Conservation (phyloP, 1,140 invertebrate species). For the Drosophila pachea region DNA sequence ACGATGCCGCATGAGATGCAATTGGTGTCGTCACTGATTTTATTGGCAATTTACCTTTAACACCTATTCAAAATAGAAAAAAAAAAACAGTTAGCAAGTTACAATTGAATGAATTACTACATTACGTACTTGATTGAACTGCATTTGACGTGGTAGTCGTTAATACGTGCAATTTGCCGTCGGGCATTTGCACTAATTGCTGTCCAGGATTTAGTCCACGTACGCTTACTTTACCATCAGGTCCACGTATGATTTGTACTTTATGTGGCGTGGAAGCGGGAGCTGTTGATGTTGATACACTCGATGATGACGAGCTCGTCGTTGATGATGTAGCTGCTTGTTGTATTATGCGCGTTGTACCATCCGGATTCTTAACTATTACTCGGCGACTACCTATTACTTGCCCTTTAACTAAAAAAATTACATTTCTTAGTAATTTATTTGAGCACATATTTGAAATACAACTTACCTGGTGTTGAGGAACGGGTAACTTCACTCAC, state of each 20-base stretch:
- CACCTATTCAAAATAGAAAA: slow-evolving; percentile 19
- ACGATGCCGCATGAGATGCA: slow-evolving; percentile 19
- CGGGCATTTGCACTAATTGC: slow-evolving; percentile 93
- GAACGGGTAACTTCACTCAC: slow-evolving; percentile 42
- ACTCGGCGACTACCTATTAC: slow-evolving; percentile 80
- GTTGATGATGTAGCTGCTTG: slow-evolving; percentile 78
- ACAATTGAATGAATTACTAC: background rate
- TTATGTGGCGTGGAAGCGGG: slow-evolving; percentile 85
- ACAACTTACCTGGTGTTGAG: slow-evolving; percentile 50
- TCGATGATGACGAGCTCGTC: slow-evolving; percentile 37
- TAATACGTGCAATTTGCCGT: slow-evolving; percentile 94
- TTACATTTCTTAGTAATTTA: background rate
- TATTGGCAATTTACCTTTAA: slow-evolving; percentile 61
- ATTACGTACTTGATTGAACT: slow-evolving; percentile 42
- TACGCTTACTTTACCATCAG: slow-evolving; percentile 95
- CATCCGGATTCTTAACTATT: slow-evolving; percentile 90
- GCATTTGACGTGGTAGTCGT: slow-evolving; percentile 80
- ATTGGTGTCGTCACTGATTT: slow-evolving; percentile 50
- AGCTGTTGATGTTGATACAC: slow-evolving; percentile 53
- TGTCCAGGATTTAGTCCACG: slow-evolving; percentile 95
- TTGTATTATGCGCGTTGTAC: slow-evolving; percentile 86
- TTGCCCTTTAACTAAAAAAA: slow-evolving; percentile 61
- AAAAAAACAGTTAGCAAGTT: background rate
- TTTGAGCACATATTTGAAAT: background rate
- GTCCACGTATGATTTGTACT: slow-evolving; percentile 93